Conservation (phyloP, 2,888 invertebrate species). For the Cantharis nigra region DNA sequence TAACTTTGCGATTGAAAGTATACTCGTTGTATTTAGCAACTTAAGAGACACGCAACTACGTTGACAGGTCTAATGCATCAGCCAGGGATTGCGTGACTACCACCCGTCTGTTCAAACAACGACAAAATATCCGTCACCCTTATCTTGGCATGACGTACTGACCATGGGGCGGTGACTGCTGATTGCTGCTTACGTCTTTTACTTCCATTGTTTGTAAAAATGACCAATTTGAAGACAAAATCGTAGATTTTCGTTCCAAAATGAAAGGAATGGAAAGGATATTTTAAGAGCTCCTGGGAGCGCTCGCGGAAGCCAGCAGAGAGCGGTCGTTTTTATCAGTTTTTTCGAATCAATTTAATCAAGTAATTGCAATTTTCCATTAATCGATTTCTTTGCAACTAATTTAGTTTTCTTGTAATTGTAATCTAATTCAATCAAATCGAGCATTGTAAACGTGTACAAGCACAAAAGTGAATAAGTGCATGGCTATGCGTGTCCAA, state of each 20-base stretch:
- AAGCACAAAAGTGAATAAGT: conserved; percentile 20
- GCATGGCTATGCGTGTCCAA: conserved; percentile 25
- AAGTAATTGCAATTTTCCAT: not conserved
- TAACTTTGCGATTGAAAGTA: conserved; percentile 26
- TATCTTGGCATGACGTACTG: conserved; percentile 30
- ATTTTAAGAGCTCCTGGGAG: not conserved
- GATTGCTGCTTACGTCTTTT: conserved; percentile 23
- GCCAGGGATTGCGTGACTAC: conserved; percentile 24
- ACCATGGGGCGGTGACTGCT: conserved; percentile 27
- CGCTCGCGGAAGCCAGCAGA: not conserved
- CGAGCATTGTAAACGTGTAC: conserved; percentile 12
- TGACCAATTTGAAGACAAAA: not conserved
- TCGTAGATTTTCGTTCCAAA: not conserved
- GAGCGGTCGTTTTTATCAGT: not conserved
- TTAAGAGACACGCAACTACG: conserved; percentile 22
- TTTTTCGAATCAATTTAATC: not conserved
- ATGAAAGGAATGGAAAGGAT: not conserved
- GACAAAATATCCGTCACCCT: conserved; percentile 34
- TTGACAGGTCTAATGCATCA: conserved; percentile 32
- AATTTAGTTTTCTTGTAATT: not conserved
- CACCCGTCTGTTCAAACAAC: conserved; percentile 31
- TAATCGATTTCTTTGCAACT: not conserved
- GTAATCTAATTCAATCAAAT: conserved; percentile 21
- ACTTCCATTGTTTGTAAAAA: not conserved
- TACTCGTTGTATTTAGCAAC: conserved; percentile 22